Conservation (phyloP, 2,888 invertebrate genomes). For the Tetragnatha montana region DNA sequence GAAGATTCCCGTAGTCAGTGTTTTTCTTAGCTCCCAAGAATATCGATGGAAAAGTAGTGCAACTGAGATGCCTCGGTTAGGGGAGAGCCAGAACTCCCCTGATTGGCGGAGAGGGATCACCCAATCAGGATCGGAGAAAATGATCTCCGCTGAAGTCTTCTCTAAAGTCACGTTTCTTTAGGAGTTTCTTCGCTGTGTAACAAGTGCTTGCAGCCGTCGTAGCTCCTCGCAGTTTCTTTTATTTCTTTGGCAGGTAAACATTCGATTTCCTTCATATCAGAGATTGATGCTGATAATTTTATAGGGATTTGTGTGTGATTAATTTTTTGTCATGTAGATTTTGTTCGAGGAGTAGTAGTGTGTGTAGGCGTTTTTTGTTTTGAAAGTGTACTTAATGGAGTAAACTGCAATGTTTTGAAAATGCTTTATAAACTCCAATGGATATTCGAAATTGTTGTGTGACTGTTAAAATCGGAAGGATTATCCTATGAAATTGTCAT, state of each 20-base stretch:
- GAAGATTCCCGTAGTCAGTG: constrained; percentile 30
- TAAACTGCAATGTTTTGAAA: too few species aligned
- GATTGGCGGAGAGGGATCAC: constrained; percentile 48
- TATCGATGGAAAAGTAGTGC: constrained; percentile 29
- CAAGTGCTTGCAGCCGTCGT: constrained; percentile 41
- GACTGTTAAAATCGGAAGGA: too few species aligned
- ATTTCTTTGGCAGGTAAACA: constrained; percentile 67
- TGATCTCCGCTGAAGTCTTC: constrained; percentile 51
- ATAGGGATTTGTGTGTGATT: too few species aligned
- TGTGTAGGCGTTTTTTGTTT: too few species aligned
- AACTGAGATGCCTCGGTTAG: constrained; percentile 41
- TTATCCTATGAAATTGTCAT: too few species aligned
- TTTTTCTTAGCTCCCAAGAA: constrained; percentile 49
- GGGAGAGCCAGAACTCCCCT: constrained; percentile 7
- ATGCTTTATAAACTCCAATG: too few species aligned
- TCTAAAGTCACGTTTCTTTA: constrained; percentile 63
- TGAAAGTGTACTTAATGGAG: too few species aligned
- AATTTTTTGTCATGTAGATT: too few species aligned
- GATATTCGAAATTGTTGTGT: too few species aligned
- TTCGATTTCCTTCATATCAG: background rate
- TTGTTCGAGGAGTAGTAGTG: too few species aligned
- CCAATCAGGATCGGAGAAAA: constrained; percentile 58
- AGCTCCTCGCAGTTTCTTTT: constrained; percentile 56
- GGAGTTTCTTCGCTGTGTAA: constrained; percentile 66
- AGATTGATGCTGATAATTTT: too few species aligned